Evolutionary conservation across 2,797 vertebrate species (phyloP).

Genomic region (Aulostomus chinensis): DNA sequence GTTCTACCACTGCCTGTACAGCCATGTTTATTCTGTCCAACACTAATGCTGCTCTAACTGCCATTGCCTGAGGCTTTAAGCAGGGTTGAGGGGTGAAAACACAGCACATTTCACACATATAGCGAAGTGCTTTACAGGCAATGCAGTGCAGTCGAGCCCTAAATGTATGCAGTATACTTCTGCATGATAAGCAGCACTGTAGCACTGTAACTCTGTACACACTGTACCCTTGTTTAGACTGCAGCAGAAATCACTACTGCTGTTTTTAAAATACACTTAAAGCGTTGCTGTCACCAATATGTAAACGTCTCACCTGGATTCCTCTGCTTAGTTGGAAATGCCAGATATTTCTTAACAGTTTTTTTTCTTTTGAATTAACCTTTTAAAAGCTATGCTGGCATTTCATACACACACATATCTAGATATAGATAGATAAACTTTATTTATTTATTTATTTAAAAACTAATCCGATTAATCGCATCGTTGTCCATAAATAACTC

Average conservation of each 20-base stretch:
- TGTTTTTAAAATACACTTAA: conserved; percentile 2
- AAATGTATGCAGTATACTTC: conserved; percentile 35
- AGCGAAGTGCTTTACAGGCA: neutral
- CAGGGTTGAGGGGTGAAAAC: conserved; percentile 46
- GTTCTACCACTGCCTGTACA: conserved; percentile 25
- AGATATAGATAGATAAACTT: too few relatives aligned
- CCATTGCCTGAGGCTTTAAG: conserved; percentile 20
- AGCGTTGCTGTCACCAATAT: neutral
- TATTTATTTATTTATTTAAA: too few relatives aligned
- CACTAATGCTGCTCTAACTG: conserved; percentile 47
- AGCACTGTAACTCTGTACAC: conserved; percentile 8
- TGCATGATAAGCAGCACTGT: conserved; percentile 31
- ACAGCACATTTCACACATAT: neutral
- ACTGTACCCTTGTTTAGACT: conserved; percentile 1
- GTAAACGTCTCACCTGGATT: neutral
- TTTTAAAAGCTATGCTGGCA: too few relatives aligned
- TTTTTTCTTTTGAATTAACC: too few relatives aligned
- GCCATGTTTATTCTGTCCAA: conserved; percentile 42
- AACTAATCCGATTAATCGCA: too few relatives aligned
- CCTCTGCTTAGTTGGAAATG: conserved; percentile 5
- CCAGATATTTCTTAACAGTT: too few relatives aligned
- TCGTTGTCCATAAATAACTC: too few relatives aligned
- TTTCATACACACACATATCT: too few relatives aligned
- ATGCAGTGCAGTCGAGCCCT: conserved; percentile 32
- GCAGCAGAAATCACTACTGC: conserved; percentile 23